Base-by-base conservation (phyloP, 2,113 vertebrate genomes). In the Vidua macroura region DNA sequence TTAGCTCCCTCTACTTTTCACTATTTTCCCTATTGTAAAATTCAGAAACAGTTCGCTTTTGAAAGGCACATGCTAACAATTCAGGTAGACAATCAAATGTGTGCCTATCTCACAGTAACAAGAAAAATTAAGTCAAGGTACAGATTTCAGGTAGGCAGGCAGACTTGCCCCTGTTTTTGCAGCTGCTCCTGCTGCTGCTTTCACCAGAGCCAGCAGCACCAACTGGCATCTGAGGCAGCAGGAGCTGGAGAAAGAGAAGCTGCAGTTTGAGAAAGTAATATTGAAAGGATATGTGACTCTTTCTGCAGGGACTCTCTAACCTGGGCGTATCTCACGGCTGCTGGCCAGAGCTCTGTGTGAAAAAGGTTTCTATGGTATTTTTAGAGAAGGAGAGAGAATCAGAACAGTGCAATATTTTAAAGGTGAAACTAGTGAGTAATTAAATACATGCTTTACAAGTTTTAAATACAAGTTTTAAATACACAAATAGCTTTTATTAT, bases 381-480 rank as follows among this genome's bases (percentile, higher is more conserved):
- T 63, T 39, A 64, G 56, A 72, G 49, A 52, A 75, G 22, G 8
- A 64, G 49, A 58, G 82, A 39, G 6, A 55, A 33, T 56, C 28
- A 82, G 85, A 92, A 88, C 1, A 12, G 15, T 24, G 8, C 0
- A 3, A 52, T 62, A 68, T 33, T 75, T 86, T 41, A 56, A 82
- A 78, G 75, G 14, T 23, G 53, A 87, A 95, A 56, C 5, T 28
- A 28, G 20, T 79, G 62, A 89, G 68, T 86, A 86, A 92, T 43
- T 77, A 89, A 85, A 31, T 69, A 83, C 31, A 52, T 31, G 43
- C 23, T 87, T 55, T 35, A 35, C 35, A 35, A 59, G 48, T 39
- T 92, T 91, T 87, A 84, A 92, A 91, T 49, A 53, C 28, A 86
- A 59, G 48, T 39, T 92, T 91, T 87, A 84, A 92, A 91, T 49